Evolutionary conservation across 1,140 invertebrate species (phyloP).

Genomic region (Nephila pilipes): DNA sequence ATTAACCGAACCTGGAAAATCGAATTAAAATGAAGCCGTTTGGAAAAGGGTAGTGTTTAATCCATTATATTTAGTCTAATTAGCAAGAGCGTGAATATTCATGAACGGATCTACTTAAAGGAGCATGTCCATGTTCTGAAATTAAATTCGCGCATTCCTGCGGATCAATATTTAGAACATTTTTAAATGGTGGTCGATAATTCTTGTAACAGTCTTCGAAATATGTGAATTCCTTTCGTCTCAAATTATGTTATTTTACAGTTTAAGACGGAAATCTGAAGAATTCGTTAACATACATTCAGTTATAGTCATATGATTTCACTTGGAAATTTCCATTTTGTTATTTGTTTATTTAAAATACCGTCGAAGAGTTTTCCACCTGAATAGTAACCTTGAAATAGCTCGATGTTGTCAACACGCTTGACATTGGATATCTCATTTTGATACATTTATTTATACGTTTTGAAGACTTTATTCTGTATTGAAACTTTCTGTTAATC

Average conservation of each 20-base stretch:
- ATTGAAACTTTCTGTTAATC: no score
- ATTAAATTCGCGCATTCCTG: background rate
- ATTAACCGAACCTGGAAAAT: conserved; percentile 67
- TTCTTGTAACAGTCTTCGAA: background rate
- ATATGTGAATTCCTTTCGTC: background rate
- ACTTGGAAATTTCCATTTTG: no score
- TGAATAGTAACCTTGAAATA: no score
- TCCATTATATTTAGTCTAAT: conserved; percentile 58
- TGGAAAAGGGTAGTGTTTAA: conserved; percentile 40
- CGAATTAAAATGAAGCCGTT: conserved; percentile 66
- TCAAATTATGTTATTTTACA: background rate
- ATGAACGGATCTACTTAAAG: conserved; percentile 35
- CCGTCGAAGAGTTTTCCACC: no score
- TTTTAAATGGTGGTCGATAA: conserved; percentile 11
- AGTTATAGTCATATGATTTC: no score
- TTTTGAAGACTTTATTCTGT: no score
- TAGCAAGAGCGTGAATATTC: conserved; percentile 49
- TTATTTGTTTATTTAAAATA: no score
- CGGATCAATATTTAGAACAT: conserved; percentile 31
- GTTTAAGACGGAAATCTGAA: background rate
- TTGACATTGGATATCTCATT: no score
- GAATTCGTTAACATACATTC: no score
- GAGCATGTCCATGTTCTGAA: conserved; percentile 21
- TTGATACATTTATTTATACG: no score
- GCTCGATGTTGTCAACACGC: no score